Percentiles rank a stretch among this genome's conserved stretches.
These are phyloP conservation scores for Phalanger gymnotis DNA, from an alignment of 2,797 vertebrate genomes.

Conservation along the genomic window DNA sequence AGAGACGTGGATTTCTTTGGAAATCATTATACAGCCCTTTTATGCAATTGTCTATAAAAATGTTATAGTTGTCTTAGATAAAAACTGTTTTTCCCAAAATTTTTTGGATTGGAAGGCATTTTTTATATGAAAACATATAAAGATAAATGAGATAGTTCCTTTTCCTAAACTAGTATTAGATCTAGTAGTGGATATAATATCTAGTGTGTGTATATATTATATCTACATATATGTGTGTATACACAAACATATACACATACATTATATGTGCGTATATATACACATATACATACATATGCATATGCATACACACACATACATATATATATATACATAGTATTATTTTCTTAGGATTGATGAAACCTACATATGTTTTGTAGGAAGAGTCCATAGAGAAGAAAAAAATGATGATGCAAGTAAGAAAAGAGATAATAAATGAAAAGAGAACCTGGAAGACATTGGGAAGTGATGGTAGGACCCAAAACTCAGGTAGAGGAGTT, in stretches of 20 bases:
- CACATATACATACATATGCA: neutral
- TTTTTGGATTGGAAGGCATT: neutral
- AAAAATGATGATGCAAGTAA: neutral
- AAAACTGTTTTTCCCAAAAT: slow-evolving; percentile 43
- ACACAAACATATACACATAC: too few relatives aligned
- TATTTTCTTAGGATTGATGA: neutral
- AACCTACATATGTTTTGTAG: neutral
- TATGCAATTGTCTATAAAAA: slow-evolving; percentile 41
- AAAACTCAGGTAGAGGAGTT: neutral
- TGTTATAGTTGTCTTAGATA: slow-evolving; percentile 28
- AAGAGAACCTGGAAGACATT: neutral
- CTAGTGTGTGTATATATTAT: too few relatives aligned
- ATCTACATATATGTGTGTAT: too few relatives aligned
- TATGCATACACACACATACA: neutral
- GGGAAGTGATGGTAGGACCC: neutral
- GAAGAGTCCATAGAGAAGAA: neutral
- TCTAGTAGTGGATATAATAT: neutral
- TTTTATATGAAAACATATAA: neutral
- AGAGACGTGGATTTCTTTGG: slow-evolving; percentile 20
- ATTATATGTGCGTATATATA: too few relatives aligned
- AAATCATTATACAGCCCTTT: slow-evolving; percentile 50
- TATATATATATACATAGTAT: too few relatives aligned
- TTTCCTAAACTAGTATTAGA: neutral
- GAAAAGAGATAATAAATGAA: neutral
- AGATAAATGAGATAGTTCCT: neutral